These are phyloP conservation scores for Cylloceria caligata DNA, from an alignment of 2,888 invertebrate genomes.

Conservation along the genomic window DNA sequence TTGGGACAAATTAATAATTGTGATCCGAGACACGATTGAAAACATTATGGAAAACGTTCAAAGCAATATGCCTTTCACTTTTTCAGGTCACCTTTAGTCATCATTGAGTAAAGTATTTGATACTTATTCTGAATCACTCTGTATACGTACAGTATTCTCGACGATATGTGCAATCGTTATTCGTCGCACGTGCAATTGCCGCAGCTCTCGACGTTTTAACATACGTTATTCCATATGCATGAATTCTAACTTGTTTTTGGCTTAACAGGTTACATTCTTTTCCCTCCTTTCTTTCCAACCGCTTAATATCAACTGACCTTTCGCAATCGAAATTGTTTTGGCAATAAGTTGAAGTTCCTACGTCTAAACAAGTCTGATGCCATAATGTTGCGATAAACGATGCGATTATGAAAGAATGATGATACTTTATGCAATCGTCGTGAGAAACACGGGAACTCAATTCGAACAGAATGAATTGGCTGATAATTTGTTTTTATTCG, in stretches of 20 bases:
- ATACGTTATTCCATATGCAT: background rate
- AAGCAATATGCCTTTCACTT: background rate
- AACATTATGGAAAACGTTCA: background rate
- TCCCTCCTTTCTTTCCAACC: background rate
- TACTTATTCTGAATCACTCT: background rate
- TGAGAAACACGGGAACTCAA: conserved; percentile 50
- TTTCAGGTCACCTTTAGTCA: background rate
- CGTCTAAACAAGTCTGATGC: background rate
- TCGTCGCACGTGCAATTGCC: conserved; percentile 47
- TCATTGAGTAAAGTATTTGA: too few relatives aligned
- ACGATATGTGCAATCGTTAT: conserved; percentile 37
- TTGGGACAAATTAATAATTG: background rate
- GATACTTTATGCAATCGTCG: conserved; percentile 45
- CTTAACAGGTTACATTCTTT: background rate
- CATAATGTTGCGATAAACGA: conserved; percentile 28
- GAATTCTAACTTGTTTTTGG: conserved; percentile 9
- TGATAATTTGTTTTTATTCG: conserved; percentile 9
- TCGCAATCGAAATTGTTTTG: background rate
- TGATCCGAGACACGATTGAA: background rate
- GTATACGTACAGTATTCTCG: conserved; percentile 29
- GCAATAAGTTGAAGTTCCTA: conserved; percentile 2
- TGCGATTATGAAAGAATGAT: conserved; percentile 19
- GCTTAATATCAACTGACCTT: background rate
- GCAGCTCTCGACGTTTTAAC: conserved; percentile 50
- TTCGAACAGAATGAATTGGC: conserved; percentile 20